These are phyloP conservation scores for Syngnathus acus DNA, from an alignment of 2,797 vertebrate species.

Conservation along the genomic window DNA sequence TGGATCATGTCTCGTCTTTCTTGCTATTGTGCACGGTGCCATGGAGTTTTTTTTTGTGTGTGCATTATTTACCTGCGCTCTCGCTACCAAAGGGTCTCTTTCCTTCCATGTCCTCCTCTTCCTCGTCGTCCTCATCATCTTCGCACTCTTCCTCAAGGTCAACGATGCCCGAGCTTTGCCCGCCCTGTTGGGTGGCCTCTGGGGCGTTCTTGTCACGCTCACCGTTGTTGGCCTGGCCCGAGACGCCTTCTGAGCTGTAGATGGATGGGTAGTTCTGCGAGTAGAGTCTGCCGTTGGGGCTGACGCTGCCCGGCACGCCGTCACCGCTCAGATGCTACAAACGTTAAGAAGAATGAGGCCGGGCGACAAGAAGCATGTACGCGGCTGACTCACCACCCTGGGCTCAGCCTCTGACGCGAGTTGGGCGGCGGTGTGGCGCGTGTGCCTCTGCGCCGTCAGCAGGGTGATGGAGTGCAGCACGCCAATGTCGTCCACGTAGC, in stretches of 20 bases:
- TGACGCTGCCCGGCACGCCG: constrained; percentile 45
- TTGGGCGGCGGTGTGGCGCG: constrained; percentile 44
- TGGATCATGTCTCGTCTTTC: not conserved
- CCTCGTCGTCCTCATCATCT: constrained; percentile 69
- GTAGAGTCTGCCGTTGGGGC: constrained; percentile 61
- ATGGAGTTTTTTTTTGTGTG: not conserved
- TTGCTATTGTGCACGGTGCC: not conserved
- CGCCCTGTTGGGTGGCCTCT: constrained; percentile 40
- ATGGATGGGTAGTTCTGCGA: constrained; percentile 81
- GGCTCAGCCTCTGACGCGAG: constrained; percentile 45
- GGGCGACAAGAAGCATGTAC: not conserved
- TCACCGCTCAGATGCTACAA: constrained; percentile 56
- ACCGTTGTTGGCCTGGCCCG: constrained; percentile 42
- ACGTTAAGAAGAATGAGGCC: not conserved
- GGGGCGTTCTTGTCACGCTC: constrained; percentile 46
- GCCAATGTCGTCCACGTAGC: constrained; percentile 85
- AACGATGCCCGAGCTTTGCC: constrained; percentile 49
- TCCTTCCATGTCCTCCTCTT: constrained; percentile 68
- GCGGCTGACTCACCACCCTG: constrained; percentile 56
- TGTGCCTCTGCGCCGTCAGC: constrained; percentile 68
- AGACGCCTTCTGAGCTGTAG: constrained; percentile 52
- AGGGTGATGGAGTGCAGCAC: constrained; percentile 80
- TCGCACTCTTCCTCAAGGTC: constrained; percentile 67
- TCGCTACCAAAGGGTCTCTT: constrained; percentile 55
- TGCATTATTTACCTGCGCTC: constrained; percentile 49